Base-by-base conservation (phyloP, 2,888 invertebrate species). In the Byasa hedistus region DNA sequence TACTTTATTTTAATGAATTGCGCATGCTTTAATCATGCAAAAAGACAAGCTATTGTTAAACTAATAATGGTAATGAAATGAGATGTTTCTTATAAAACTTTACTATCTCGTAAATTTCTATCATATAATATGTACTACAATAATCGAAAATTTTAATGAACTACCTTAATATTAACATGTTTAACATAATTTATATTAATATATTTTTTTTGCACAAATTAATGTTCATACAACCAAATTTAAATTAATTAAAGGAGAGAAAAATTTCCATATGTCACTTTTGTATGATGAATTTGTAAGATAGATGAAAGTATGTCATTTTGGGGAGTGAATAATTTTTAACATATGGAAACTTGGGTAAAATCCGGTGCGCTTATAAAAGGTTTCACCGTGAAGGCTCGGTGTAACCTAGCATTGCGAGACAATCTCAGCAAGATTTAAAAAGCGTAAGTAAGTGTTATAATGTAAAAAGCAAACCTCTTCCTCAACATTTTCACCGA, bases 391-490 rank as follows among this genome's bases (percentile, higher is more conserved):
- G 3, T 27, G 32, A 44, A 57, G n/a, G 57, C 57, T 22, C 44
- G 27, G 58, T 24, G 54, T 57, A 55, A 59, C 23, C 8, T n/a
- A 62, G 55, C 55, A 36, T 44, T 55, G 54, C 19, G 55, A 55
- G 54, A 62, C 54, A 58, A 54, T 57, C 59, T 59, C 51, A 63
- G 55, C 62, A 54, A 59, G 27, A 66, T 55, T 56, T 48, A 51
- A 56, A 39, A 67, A 67, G 66, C 66, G 23, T 56, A 62, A 68
- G 65, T 65, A 62, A 68, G 65, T 65, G 71, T 71, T 78, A 70
- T 80, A 80, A 79, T 75, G 76, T 54, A 77, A 77, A 75, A 79
- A 70, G 79, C 91, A 88, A 90, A 91, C 91, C 91, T 91, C 89
- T 66, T 88, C 88, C 72, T 84, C 85, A 69, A 82, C 77, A 79